Evolutionary conservation across 2,113 vertebrate genomes (phyloP).

Genomic region (Clarias batrachus): DNA sequence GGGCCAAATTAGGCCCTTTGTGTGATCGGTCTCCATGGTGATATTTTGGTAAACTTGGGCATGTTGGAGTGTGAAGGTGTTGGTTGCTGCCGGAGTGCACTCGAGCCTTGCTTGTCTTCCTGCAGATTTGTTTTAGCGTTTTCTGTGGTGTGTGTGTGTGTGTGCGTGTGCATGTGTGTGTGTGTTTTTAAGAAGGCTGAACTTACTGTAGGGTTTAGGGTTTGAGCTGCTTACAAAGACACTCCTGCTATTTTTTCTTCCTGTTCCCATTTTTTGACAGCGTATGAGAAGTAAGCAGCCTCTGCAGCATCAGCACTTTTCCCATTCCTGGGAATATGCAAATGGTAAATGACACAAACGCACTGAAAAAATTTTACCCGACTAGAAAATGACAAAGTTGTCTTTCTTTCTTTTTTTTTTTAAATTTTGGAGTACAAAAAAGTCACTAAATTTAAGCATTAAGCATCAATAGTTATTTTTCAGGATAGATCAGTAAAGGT

Average conservation of each 20-base stretch:
- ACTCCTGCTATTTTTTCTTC: slow-evolving; percentile 59
- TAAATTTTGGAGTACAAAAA: background rate
- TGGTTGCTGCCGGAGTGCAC: slow-evolving; percentile 68
- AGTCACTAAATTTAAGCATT: background rate
- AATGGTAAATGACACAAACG: slow-evolving; percentile 26
- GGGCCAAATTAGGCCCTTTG: slow-evolving; percentile 64
- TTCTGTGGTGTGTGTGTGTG: slow-evolving; percentile 5
- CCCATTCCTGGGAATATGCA: slow-evolving; percentile 21
- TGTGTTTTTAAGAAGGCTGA: slow-evolving; percentile 28
- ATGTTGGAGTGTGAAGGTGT: slow-evolving; percentile 65
- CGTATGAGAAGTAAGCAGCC: background rate
- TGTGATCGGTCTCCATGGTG: slow-evolving; percentile 72
- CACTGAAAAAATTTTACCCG: background rate
- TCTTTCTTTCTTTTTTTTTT: background rate
- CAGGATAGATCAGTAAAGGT: background rate
- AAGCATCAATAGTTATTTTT: background rate
- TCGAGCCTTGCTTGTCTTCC: slow-evolving; percentile 57
- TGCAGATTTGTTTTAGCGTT: slow-evolving; percentile 56
- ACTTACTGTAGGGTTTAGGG: slow-evolving; percentile 31
- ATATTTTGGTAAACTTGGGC: slow-evolving; percentile 75
- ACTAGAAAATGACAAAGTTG: background rate
- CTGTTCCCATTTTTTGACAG: slow-evolving; percentile 21
- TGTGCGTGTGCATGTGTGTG: too few species aligned
- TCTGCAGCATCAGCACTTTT: slow-evolving; percentile 33
- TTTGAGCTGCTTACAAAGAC: slow-evolving; percentile 67